A percentile compares a stretch with the other conserved stretches of the same genome.
Conservation (phyloP, 2,113 vertebrate species). For the Ptilonorhynchus violaceus region DNA sequence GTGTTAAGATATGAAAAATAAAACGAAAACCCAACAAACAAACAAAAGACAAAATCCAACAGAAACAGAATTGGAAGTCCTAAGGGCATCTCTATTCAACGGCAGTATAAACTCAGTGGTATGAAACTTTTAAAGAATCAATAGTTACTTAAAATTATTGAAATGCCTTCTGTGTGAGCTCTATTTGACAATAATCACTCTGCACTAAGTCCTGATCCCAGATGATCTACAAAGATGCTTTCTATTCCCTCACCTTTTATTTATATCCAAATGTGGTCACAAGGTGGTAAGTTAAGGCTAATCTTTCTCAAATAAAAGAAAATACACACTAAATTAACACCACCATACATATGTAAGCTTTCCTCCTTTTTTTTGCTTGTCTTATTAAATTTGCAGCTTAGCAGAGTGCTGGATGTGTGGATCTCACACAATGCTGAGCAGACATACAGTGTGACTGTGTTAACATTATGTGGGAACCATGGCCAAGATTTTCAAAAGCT, state of each 20-base stretch:
- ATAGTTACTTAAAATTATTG: not conserved
- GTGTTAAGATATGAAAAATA: not conserved
- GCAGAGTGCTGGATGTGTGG: not conserved
- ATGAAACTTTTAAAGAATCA: not conserved
- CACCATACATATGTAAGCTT: not conserved
- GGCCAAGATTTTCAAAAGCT: conserved; percentile 36
- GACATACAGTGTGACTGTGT: not conserved
- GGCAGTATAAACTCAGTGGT: not conserved
- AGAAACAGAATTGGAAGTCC: not conserved
- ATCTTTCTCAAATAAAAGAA: conserved; percentile 1
- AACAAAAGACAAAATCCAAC: not conserved
- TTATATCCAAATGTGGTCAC: not conserved
- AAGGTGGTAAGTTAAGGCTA: not conserved
- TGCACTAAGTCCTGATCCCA: not conserved
- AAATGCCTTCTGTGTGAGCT: not conserved
- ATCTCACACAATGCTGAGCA: not conserved
- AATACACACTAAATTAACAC: not conserved
- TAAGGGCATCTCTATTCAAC: not conserved
- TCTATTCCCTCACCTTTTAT: not conserved
- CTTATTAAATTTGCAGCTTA: conserved; percentile 47
- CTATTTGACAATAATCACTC: not conserved
- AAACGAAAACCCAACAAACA: not conserved
- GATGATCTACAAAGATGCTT: not conserved
- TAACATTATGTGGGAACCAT: not conserved
- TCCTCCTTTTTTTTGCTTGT: not conserved